A percentile compares a stretch with the other conserved stretches of the same genome.
Evolutionary conservation across 37 sponge, comb jelly and placozoan genomes (phyloP).

Genomic region (Halichondria panicea): DNA sequence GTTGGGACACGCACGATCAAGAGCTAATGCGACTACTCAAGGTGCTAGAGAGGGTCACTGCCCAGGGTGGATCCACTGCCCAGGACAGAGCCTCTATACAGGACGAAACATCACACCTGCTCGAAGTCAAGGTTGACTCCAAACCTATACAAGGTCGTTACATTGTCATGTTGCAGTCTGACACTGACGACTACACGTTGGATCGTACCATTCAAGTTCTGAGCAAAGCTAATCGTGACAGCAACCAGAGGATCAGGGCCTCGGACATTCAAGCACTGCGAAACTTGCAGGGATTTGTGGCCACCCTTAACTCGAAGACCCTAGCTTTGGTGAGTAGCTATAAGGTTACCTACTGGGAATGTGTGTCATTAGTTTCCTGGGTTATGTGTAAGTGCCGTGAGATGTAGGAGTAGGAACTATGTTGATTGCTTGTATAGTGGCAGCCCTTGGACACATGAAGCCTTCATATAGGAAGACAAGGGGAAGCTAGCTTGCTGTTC

Average conservation of each 20-base stretch:
- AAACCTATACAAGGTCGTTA: conserved; percentile 55
- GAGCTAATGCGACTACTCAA: conserved; percentile 6
- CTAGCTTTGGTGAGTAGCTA: conserved; percentile 56
- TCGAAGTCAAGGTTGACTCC: conserved; percentile 7
- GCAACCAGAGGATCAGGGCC: conserved; percentile 38
- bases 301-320: conserved; percentile 59
- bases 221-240: conserved; percentile 34
- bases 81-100: neutral
- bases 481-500: too few relatives aligned
- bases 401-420: too few relatives aligned
- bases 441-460: too few relatives aligned
- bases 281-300: conserved; percentile 63
- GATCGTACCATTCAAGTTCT: conserved; percentile 45
- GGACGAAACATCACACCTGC: neutral
- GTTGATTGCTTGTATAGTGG: too few relatives aligned
- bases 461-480: too few relatives aligned
- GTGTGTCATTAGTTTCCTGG: conserved; percentile 1
- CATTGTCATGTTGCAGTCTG: conserved; percentile 46
- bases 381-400: too few relatives aligned
- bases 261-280: conserved; percentile 40
- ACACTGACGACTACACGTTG: conserved; percentile 39
- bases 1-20: neutral
- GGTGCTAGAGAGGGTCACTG: neutral
- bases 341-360: neutral
- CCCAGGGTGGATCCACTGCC: neutral